A percentile compares a stretch with the other conserved stretches of the same genome.
These are phyloP conservation scores for Urechis unicinctus DNA, from an alignment of 2,888 invertebrate species.

Conservation along the genomic window DNA sequence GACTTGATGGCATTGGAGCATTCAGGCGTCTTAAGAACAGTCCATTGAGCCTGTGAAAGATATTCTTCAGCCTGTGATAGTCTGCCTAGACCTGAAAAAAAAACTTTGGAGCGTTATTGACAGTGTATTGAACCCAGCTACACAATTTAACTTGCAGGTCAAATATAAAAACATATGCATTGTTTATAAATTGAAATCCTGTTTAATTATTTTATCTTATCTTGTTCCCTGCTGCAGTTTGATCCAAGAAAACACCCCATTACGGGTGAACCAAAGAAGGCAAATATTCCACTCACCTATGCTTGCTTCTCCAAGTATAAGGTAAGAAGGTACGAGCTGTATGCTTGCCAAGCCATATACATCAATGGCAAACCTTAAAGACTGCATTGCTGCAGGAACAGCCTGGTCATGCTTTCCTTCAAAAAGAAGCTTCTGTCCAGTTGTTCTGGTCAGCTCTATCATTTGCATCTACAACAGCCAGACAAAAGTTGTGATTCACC, in stretches of 20 bases:
- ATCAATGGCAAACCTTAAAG: constrained; percentile 47
- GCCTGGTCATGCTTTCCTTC: constrained; percentile 49
- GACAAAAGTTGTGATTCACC: too few relatives aligned
- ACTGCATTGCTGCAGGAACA: constrained; percentile 51
- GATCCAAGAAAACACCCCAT: too few relatives aligned
- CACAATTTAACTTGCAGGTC: too few relatives aligned
- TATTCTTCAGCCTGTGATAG: constrained; percentile 49
- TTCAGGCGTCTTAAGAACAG: constrained; percentile 47
- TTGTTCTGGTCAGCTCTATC: constrained; percentile 47
- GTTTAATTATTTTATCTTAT: too few relatives aligned
- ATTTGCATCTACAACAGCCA: constrained; percentile 46
- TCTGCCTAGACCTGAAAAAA: constrained; percentile 38
- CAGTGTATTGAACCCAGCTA: too few relatives aligned
- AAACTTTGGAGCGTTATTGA: too few relatives aligned
- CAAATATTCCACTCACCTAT: constrained; percentile 31
- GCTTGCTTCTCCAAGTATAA: constrained; percentile 50
- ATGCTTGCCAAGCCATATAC: constrained; percentile 49
- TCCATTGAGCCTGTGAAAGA: constrained; percentile 50
- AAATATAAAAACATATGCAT: too few relatives aligned
- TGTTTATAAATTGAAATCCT: too few relatives aligned
- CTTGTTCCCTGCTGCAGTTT: too few relatives aligned
- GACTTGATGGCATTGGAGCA: constrained; percentile 48
- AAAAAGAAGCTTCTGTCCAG: constrained; percentile 49
- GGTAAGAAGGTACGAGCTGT: constrained; percentile 50
- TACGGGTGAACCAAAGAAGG: too few relatives aligned